Conservation (phyloP, 2,888 invertebrate genomes). For the Liopterus haemorrhoidalis region DNA sequence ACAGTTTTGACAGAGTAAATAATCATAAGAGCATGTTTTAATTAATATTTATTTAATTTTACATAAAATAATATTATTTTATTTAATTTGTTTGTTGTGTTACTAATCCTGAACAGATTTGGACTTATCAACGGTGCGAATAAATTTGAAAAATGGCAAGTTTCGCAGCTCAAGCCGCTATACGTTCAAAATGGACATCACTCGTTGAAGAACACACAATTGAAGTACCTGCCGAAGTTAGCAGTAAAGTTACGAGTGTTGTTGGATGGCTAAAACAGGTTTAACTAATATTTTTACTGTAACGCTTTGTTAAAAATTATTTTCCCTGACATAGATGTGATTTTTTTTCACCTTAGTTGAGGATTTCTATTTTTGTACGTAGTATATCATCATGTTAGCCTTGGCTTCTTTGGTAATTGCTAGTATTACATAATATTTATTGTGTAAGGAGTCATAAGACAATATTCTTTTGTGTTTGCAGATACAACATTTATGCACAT, state of each 20-base stretch:
- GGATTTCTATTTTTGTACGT: not conserved
- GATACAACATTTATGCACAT: constrained; percentile 2
- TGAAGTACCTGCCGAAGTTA: constrained; percentile 59
- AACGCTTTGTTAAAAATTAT: not conserved
- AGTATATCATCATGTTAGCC: not conserved
- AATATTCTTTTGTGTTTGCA: constrained; percentile 1
- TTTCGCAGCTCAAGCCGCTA: constrained; percentile 63
- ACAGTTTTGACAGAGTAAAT: too few species aligned
- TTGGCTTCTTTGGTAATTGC: not conserved
- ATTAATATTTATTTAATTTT: too few species aligned
- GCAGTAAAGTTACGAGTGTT: constrained; percentile 68
- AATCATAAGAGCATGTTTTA: too few species aligned
- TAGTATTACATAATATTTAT: too few species aligned
- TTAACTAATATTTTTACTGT: constrained; percentile 29
- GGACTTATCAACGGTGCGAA: constrained; percentile 17
- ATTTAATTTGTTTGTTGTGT: too few species aligned
- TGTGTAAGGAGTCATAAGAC: not conserved
- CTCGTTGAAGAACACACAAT: constrained; percentile 65
- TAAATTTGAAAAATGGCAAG: constrained; percentile 52
- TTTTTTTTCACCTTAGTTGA: constrained; percentile 10
- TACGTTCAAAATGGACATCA: constrained; percentile 67
- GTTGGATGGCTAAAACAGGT: constrained; percentile 83
- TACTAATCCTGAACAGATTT: constrained; percentile 18
- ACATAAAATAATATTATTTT: too few species aligned
- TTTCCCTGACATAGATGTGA: constrained; percentile 29